Evolutionary conservation across 2,888 invertebrate species (phyloP).

Genomic region (Julus scandinavius): DNA sequence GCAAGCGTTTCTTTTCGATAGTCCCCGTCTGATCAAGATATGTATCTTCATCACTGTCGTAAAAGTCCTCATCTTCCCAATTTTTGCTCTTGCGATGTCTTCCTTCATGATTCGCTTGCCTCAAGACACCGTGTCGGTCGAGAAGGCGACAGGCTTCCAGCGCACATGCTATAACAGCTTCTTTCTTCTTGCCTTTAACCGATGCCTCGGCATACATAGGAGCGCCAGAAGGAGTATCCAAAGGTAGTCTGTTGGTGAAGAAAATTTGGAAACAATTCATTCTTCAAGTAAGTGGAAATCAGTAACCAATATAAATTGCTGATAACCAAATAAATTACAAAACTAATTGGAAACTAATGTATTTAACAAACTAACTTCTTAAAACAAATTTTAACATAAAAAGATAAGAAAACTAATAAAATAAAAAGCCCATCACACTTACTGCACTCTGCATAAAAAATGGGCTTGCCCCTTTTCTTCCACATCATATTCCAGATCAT

Average conservation of each 20-base stretch:
- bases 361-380: too few relatives aligned
- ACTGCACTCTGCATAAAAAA: slow-evolving; percentile 79
- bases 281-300: background rate
- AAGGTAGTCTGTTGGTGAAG: slow-evolving; percentile 54
- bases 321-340: background rate
- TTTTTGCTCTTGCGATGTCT: slow-evolving; percentile 81
- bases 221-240: slow-evolving; percentile 74
- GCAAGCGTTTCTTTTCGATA: slow-evolving; percentile 85
- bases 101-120: slow-evolving; percentile 88
- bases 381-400: too few relatives aligned
- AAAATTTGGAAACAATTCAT: slow-evolving; percentile 16
- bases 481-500: slow-evolving; percentile 85
- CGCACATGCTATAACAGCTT: slow-evolving; percentile 91
- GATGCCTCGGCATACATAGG: slow-evolving; percentile 84
- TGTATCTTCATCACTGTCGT: slow-evolving; percentile 94
- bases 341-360: too few relatives aligned
- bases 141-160: slow-evolving; percentile 93
- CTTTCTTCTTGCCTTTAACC: slow-evolving; percentile 93
- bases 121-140: slow-evolving; percentile 85
- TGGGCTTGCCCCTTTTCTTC: slow-evolving; percentile 87
- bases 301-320: background rate
- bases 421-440: slow-evolving; percentile 59
- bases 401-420: background rate
- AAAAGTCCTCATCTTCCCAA: slow-evolving; percentile 85
- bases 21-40: slow-evolving; percentile 95